Evolutionary conservation across 2,888 invertebrate genomes (phyloP).

Genomic region (Melitaea athalia): DNA sequence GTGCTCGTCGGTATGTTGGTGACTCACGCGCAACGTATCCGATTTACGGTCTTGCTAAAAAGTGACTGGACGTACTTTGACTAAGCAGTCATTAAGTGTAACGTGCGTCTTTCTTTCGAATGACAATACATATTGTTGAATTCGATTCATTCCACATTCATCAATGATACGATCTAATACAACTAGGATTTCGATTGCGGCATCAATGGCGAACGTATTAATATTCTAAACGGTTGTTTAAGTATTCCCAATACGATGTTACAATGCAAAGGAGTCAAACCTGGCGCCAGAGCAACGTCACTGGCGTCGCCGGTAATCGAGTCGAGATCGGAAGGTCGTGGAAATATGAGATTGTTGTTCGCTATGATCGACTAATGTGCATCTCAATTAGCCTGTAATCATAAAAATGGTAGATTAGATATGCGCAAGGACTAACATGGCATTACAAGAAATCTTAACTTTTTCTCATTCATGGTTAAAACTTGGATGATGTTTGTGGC

Average conservation of each 20-base stretch:
- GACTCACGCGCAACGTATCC: conserved; percentile 66
- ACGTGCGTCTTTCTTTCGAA: conserved; percentile 8
- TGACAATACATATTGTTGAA: background rate
- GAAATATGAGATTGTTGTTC: conserved; percentile 72
- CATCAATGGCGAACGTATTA: conserved; percentile 25
- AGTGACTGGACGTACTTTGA: conserved; percentile 57
- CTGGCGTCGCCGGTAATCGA: conserved; percentile 76
- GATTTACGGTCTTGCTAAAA: conserved; percentile 60
- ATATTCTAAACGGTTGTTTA: conserved; percentile 52
- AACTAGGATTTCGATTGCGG: background rate
- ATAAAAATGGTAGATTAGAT: conserved; percentile 27
- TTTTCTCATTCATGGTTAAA: background rate
- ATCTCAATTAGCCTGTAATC: conserved; percentile 44
- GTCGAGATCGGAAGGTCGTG: conserved; percentile 74
- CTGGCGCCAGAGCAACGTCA: conserved; percentile 72
- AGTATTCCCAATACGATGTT: conserved; percentile 59
- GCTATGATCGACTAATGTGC: conserved; percentile 61
- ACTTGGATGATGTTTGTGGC: background rate
- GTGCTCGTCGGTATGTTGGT: conserved; percentile 70
- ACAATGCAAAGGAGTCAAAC: conserved; percentile 54
- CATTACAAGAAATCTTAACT: no score
- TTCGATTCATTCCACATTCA: background rate
- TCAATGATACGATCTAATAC: background rate
- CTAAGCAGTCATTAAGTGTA: background rate
- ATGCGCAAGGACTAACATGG: background rate